Base-by-base conservation (phyloP, 2,888 invertebrate genomes). In the Brachynemurus nebulosus region DNA sequence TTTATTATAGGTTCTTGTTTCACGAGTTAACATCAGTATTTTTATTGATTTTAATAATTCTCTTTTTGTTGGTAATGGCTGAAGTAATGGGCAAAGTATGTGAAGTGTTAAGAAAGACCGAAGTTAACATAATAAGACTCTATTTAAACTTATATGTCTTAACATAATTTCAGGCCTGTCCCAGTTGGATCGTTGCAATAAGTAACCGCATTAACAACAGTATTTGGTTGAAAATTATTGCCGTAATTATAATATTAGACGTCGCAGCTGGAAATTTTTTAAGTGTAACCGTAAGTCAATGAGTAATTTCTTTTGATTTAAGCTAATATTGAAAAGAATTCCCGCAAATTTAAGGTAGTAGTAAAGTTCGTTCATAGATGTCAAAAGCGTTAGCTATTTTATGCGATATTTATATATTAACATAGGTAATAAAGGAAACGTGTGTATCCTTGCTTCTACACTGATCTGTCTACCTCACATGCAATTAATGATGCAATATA, bases 151-250 rank as follows among this genome's bases (percentile, higher is more conserved):
- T 27, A 27, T 27, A n/a, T 27, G n/a, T n/a, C 12, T 27, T 12
- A 27, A 17, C 25, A 43, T 40, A 42, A 35, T 55, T 54, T 23
- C 54, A 65, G 59, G 56, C 61, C 51, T 56, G 70, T 50, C 68
- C 68, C 40, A 56, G 59, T 47, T 66, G 66, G 51, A 58, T 75
- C 55, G 65, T 69, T 35, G 64, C 62, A 48, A 66, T 70, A 44
- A 75, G 73, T 54, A 68, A 68, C 52, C 63, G 66, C 38, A 70
- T 74, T 51, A 76, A 73, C 57, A 70, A 71, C 54, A 69, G 71
- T 20, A 65, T 71, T 51, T 68, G 70, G 60, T 64, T 72, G 48
- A 64, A 76, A 45, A 64, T 74, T 52, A 58, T 71, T 46, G 61
- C 76, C n/a, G 14, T 30, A 30, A 11, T 14, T 2, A 30, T 30